phyloP scores from a whole-genome alignment of 1,140 invertebrate genomes.

The Temnothorax curvispinosus region DNA sequence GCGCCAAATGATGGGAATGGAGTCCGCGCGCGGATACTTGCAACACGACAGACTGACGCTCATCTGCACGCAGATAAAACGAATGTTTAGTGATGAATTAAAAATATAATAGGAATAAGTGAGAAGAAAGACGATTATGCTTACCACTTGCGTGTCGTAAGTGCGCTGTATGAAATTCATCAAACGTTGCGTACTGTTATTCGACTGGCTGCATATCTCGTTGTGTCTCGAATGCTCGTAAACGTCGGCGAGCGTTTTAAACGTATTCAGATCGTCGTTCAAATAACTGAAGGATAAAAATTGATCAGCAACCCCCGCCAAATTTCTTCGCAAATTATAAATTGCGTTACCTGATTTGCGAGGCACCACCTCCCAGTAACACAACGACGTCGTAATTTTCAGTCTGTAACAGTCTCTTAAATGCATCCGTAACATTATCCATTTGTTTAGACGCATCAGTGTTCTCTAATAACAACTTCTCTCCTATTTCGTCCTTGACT shows the following conservation, averaged over 20 bases:
- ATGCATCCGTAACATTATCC: constrained; percentile 85
- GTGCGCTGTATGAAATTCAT: constrained; percentile 77
- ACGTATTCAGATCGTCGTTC: constrained; percentile 81
- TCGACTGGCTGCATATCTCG: constrained; percentile 73
- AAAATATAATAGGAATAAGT: neutral
- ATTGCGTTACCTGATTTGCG: constrained; percentile 85
- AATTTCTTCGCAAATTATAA: neutral
- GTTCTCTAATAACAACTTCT: constrained; percentile 86
- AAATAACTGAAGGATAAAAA: constrained; percentile 80
- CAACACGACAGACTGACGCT: constrained; percentile 90
- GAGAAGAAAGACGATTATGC: constrained; percentile 34
- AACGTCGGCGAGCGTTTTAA: constrained; percentile 85
- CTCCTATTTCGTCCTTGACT: constrained; percentile 87
- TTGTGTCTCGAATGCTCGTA: constrained; percentile 75
- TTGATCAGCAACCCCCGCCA: neutral
- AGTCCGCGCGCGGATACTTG: constrained; percentile 89
- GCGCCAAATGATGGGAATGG: constrained; percentile 91
- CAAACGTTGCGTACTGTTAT: constrained; percentile 74
- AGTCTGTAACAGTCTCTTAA: constrained; percentile 86
- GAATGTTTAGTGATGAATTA: neutral
- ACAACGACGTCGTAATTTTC: constrained; percentile 88
- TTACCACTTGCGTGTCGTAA: constrained; percentile 81
- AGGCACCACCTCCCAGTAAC: constrained; percentile 88
- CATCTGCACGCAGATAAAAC: constrained; percentile 76
- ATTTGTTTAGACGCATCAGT: constrained; percentile 80